phyloP scores from a whole-genome alignment of 2,888 invertebrate species.

The Folsomia manolachei region DNA sequence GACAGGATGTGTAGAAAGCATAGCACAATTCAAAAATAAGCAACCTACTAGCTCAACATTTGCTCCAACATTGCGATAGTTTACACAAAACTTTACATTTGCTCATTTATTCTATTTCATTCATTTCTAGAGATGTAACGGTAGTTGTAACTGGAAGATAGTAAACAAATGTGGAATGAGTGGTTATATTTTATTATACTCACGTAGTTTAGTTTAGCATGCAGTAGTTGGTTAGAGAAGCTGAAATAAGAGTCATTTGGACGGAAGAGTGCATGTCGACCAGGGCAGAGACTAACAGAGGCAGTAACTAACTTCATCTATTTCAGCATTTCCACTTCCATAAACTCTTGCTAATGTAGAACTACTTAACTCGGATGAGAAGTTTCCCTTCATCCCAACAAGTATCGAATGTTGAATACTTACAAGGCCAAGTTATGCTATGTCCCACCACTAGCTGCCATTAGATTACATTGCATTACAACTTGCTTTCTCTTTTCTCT shows the following conservation, averaged over 20 bases:
- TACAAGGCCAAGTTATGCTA: no score
- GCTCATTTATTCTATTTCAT: no score
- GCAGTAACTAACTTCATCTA: constrained; percentile 4
- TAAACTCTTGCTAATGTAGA: background rate
- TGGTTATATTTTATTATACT: background rate
- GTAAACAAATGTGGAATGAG: background rate
- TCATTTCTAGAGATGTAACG: no score
- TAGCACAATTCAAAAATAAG: no score
- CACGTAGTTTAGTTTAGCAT: no score
- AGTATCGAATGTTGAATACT: no score
- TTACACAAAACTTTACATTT: background rate
- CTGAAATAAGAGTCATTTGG: constrained; percentile 1
- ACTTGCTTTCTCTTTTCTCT: background rate
- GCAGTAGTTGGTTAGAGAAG: no score
- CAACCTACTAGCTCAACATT: no score
- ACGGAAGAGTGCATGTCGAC: constrained; percentile 3
- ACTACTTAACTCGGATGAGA: background rate
- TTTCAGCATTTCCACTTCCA: background rate
- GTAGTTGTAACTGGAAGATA: background rate
- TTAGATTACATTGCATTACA: background rate
- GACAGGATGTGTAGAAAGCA: background rate
- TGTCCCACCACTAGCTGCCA: background rate
- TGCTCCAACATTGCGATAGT: no score
- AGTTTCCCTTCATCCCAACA: no score
- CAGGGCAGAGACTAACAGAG: background rate